Evolutionary conservation across 2,797 vertebrate species (phyloP), one percentile per base, ranked within the genome.

Genomic region (Oophaga sylvatica): DNA sequence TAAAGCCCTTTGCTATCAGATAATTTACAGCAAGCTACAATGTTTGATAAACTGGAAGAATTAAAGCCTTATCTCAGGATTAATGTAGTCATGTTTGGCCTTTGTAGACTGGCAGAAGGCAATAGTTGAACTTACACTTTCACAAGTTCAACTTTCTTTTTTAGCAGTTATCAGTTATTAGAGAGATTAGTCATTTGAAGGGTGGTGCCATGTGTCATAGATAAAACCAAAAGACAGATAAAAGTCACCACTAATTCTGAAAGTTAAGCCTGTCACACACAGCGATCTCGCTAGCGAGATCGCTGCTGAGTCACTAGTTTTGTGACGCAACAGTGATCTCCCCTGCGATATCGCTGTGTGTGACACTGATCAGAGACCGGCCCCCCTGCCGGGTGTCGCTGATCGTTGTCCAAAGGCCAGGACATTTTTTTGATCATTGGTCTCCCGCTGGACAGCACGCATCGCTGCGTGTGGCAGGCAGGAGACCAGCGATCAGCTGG

Each of bases 201-300:
- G 78, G 57, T 62, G 57, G 29, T 35, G 60, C 48, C 48, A 26
- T 76, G 75, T 35, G 56, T 19, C 29, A 80, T 10, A 60, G 26
- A 60, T 29, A 60, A 41, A 80, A 57, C 31, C 78, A 80, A 16
- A 60, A 35, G 59, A 80, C 22, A 80, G 73, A 77, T 77, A 77
- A 56, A 60, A 79, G 29, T 1, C 11, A 59, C 16, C 8, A 60
- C 59, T 41, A 41, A 80, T 41, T 12, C 16, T n/a, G 57, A 60
- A 63, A 80, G 57, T 80, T 26, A 26, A 26, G 26, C 26, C 26
- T 26, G 26, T 26, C 26, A 26, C 26, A 26, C 26, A 26, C 26
- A 26, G 26, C 26, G 26, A 26, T 26, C 26, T 26, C 26, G 26
- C 26, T 26, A n/a, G n/a, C n/a, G n/a, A n/a, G n/a, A n/a, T n/a